A percentile compares a stretch with the other conserved stretches of the same genome.
Conservation (phyloP, 1,140 invertebrate genomes). For the Drosophila lowei region DNA sequence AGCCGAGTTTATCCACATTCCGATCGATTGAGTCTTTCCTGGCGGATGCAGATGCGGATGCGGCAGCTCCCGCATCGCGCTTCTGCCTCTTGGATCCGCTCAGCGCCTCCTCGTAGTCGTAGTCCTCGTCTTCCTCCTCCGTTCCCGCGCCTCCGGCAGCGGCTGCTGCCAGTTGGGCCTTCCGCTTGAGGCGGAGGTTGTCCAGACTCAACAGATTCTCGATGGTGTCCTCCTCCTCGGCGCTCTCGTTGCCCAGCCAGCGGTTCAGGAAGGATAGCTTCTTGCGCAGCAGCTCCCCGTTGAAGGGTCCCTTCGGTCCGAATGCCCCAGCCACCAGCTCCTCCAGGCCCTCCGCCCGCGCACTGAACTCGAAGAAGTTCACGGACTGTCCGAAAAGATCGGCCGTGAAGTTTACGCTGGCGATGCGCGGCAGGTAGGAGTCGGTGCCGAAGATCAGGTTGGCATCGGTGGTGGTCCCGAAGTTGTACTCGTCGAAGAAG, state of each 20-base stretch:
- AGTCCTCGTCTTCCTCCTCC: slow-evolving; percentile 46
- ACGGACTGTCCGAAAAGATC: slow-evolving; percentile 95
- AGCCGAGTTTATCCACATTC: slow-evolving; percentile 68
- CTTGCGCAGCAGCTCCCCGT: slow-evolving; percentile 86
- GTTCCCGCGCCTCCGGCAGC: neutral
- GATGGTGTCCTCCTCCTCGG: slow-evolving; percentile 66
- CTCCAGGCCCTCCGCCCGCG: slow-evolving; percentile 93
- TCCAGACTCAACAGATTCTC: slow-evolving; percentile 74
- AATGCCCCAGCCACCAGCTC: slow-evolving; percentile 92
- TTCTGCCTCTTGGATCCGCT: slow-evolving; percentile 19
- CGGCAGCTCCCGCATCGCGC: slow-evolving; percentile 15
- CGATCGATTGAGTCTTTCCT: slow-evolving; percentile 61
- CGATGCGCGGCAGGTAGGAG: slow-evolving; percentile 93
- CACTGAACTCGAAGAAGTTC: slow-evolving; percentile 89
- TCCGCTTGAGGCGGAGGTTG: slow-evolving; percentile 64
- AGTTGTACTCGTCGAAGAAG: slow-evolving; percentile 93
- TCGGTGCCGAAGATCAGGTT: slow-evolving; percentile 95
- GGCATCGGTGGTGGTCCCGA: slow-evolving; percentile 86
- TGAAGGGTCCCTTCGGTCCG: slow-evolving; percentile 89
- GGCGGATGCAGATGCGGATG: neutral
- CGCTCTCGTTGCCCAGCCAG: slow-evolving; percentile 71
- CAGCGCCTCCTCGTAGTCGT: slow-evolving; percentile 50
- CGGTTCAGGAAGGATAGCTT: slow-evolving; percentile 84
- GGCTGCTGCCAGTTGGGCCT: neutral
- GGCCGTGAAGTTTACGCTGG: slow-evolving; percentile 92